Evolutionary conservation across 2,888 invertebrate genomes (phyloP).

Genomic region (Idaea biselata): DNA sequence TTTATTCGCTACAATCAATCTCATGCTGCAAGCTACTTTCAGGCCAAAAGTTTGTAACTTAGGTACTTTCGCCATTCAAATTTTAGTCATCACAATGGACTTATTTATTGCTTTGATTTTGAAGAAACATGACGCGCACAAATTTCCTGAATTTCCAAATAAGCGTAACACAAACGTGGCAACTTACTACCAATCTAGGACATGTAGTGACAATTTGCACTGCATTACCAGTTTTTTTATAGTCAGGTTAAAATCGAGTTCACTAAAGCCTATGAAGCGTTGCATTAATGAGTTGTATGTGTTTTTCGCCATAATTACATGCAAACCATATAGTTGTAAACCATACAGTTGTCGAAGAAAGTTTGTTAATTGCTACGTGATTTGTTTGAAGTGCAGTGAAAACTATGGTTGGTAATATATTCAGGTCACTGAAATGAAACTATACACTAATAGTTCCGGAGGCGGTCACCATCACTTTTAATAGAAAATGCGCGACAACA

Average conservation of each 20-base stretch:
- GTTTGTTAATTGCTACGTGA: constrained; percentile 8
- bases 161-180: background rate
- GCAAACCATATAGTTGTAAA: no score
- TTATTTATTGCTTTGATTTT: no score
- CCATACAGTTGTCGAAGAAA: constrained; percentile 16
- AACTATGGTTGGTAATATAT: background rate
- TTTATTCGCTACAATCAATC: constrained; percentile 9
- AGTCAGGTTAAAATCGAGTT: constrained; percentile 45
- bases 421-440: no score
- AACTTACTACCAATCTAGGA: background rate
- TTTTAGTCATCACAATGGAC: no score
- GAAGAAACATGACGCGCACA: no score
- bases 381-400: background rate
- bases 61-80: no score
- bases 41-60: no score
- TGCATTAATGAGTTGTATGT: constrained; percentile 41
- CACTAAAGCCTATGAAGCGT: constrained; percentile 53
- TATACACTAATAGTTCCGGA: no score
- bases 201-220: constrained; percentile 5
- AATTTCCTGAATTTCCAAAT: background rate
- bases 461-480: no score
- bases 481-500: no score
- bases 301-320: constrained; percentile 23
- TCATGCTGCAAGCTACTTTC: no score
- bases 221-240: constrained; percentile 48